Evolutionary conservation across 1,140 invertebrate species (phyloP), one percentile per base, ranked within the genome.

Genomic region (Danaus melanippus): DNA sequence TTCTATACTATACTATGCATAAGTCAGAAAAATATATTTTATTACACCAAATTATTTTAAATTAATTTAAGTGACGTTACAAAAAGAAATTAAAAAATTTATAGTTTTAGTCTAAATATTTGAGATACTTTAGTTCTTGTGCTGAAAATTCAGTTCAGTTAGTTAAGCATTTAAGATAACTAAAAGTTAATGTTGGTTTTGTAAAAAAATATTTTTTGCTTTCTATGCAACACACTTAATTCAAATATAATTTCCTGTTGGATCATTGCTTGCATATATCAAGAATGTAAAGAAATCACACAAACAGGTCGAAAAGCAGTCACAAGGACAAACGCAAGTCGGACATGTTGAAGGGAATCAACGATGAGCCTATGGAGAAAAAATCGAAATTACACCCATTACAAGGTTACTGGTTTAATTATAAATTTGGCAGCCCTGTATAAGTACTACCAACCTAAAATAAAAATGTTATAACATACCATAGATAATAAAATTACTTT

Each of bases 251-350:
- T 32, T 32, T 32, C 21, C 21, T 32, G 21, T 32, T 32, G 21
- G 21, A 32, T 32, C 21, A 32, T 32, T 32, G 21, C 21, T 32
- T 32, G 21, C 21, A 32, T 32, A 32, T 32, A 32, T 32, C 21
- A 32, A 32, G 21, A 32, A 7, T 32, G 21, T 32, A 32, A 32
- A 32, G 21, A 32, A 32, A 32, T 32, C 21, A 32, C 12, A 42
- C 46, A 12, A 9, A 11, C 58, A 92, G 91, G 74, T 82, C 89
- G 10, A 91, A 92, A 81, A 88, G 89, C 60, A 91, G 92, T 70
- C 92, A 90, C 78, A 94, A 93, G 73, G 89, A 92, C 66, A 92
- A 93, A 10, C 91, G 92, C 69, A 90, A 92, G 66, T 90, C 91
- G 9, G 93, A 92, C 70, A 91, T 92, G 43, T 92, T 91, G 54